A percentile compares a stretch with the other conserved stretches of the same genome.
Conservation (phyloP, 2,888 invertebrate genomes). For the Alviniconcha strummeri region DNA sequence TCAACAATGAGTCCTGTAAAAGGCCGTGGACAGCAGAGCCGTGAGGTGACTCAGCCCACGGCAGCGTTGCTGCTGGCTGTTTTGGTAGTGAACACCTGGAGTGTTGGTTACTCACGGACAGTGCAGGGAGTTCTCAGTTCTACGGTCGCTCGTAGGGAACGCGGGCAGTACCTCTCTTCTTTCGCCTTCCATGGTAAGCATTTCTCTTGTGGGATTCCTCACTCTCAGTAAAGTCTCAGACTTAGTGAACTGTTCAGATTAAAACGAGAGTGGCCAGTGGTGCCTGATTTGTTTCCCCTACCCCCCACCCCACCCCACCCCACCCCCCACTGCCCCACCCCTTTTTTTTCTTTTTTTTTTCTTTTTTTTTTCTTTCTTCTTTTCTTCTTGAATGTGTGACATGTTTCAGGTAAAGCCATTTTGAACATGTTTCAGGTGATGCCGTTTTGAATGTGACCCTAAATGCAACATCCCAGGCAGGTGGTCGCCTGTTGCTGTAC, state of each 20-base stretch:
- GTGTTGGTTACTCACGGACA: conserved; percentile 48
- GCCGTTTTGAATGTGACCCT: conserved; percentile 61
- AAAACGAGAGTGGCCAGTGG: too few species aligned
- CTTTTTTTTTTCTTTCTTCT: too few species aligned
- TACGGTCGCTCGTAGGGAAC: conserved; percentile 47
- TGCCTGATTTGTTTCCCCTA: too few species aligned
- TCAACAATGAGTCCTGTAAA: too few species aligned
- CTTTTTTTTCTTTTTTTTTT: too few species aligned
- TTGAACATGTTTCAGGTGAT: conserved; percentile 50
- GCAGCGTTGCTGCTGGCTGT: background rate
- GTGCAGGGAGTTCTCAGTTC: conserved; percentile 57
- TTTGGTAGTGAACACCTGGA: background rate
- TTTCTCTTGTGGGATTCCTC: background rate
- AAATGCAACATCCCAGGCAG: conserved; percentile 52
- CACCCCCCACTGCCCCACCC: too few species aligned
- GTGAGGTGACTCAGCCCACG: background rate
- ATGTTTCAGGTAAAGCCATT: too few species aligned
- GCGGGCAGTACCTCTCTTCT: conserved; percentile 65
- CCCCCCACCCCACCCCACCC: too few species aligned
- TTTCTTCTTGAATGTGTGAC: too few species aligned
- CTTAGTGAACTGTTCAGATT: too few species aligned
- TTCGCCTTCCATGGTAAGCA: conserved; percentile 67
- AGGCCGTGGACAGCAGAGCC: background rate
- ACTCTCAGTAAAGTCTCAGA: too few species aligned
- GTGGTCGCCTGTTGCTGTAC: conserved; percentile 58